These are phyloP conservation scores for Drosophila fuyamai DNA, from an alignment of 1,140 invertebrate species.

Conservation along the genomic window DNA sequence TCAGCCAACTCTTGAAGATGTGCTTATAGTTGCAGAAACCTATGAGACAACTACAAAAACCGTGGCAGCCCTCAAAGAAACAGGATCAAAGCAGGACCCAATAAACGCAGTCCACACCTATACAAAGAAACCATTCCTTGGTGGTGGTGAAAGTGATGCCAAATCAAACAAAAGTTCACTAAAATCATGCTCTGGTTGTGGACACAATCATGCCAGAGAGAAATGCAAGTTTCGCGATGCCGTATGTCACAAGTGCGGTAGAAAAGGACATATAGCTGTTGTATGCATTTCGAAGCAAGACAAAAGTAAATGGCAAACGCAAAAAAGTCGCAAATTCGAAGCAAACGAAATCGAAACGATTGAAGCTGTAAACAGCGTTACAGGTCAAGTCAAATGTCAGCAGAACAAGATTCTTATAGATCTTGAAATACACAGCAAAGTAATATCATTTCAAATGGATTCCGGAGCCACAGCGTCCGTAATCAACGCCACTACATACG, in stretches of 20 bases:
- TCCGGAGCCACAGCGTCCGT: not conserved
- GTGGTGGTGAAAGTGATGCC: not conserved
- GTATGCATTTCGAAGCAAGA: not conserved
- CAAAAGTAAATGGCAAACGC: not conserved
- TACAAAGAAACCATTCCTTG: too few relatives aligned
- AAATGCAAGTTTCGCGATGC: not conserved
- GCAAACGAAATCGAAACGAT: not conserved
- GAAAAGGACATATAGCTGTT: not conserved
- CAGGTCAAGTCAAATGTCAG: not conserved
- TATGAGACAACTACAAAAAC: not conserved
- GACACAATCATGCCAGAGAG: not conserved
- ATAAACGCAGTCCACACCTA: too few relatives aligned
- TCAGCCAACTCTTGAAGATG: not conserved
- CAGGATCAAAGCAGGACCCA: too few relatives aligned
- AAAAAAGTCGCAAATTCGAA: not conserved
- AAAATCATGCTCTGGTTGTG: not conserved
- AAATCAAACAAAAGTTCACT: not conserved
- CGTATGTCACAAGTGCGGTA: not conserved
- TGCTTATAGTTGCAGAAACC: not conserved
- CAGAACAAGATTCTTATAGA: not conserved
- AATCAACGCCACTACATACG: not conserved
- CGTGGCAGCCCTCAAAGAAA: not conserved
- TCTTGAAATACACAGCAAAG: not conserved
- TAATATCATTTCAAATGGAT: slow-evolving; percentile 5
- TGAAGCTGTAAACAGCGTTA: not conserved